Evolutionary conservation across 2,797 vertebrate genomes (phyloP).

Genomic region (Fistularia commersonii): DNA sequence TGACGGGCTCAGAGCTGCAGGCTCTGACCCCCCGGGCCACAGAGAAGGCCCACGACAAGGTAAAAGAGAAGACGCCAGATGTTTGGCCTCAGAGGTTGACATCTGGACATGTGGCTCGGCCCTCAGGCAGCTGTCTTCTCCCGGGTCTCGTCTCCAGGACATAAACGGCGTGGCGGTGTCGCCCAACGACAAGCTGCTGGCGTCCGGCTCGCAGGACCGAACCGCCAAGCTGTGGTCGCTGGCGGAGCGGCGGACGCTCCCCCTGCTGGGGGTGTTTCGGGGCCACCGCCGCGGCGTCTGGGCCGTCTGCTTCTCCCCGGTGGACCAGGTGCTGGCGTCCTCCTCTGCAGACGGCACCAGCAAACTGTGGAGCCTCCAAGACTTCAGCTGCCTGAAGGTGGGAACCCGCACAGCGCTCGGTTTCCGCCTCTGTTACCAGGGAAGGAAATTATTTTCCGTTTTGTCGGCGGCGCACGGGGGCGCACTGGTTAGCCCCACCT

Average conservation of each 20-base stretch:
- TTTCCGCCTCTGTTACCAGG: no score
- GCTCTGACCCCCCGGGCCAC: constrained; percentile 76
- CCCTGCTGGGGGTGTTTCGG: constrained; percentile 83
- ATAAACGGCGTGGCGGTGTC: constrained; percentile 90
- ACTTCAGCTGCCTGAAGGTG: constrained; percentile 96
- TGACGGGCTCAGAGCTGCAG: constrained; percentile 42
- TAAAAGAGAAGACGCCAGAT: constrained; percentile 8
- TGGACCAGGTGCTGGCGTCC: constrained; percentile 89
- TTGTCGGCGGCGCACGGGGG: no score
- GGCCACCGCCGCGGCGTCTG: constrained; percentile 92
- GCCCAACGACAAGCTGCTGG: constrained; percentile 93
- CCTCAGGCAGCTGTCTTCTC: background rate
- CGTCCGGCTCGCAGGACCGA: constrained; percentile 92
- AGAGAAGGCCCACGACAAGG: constrained; percentile 87
- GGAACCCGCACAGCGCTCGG: background rate
- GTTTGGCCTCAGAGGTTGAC: no score
- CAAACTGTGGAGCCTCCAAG: constrained; percentile 90
- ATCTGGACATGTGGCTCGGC: no score
- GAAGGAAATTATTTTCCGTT: no score
- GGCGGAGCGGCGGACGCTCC: constrained; percentile 70
- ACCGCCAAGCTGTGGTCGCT: constrained; percentile 91
- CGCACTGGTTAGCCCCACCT: no score
- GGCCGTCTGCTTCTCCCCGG: constrained; percentile 92
- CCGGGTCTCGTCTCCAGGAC: constrained; percentile 71
- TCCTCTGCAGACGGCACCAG: constrained; percentile 89